Evolutionary conservation across 2,888 invertebrate genomes (phyloP), one percentile per base, ranked within the genome.

Genomic region (Abrostola tripartita): DNA sequence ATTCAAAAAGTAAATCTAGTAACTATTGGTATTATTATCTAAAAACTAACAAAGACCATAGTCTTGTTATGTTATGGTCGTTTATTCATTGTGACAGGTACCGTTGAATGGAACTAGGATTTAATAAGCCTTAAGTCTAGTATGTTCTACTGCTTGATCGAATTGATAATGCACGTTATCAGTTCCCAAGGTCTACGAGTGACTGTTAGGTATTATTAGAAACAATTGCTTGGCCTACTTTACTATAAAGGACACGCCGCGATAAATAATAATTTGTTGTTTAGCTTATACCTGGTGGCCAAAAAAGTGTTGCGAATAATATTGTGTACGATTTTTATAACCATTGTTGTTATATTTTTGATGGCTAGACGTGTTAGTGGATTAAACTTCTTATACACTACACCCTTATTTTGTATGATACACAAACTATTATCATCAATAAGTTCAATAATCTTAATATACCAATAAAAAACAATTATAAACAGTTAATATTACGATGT

Each of bases 191-290:
- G 81, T 74, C 61, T 44, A 10, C 24, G 0, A 37, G 72, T 55
- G 56, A 78, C 61, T 68, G 81, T 60, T 61, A 72, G 65, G 56
- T 57, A 75, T 78, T 74, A 76, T 75, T 78, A 78, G 65, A 70
- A 66, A 76, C 67, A 74, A 81, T 78, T 71, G 71, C 76, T 69
- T 72, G 78, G 40, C 78, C 82, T 64, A 79, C 71, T 74, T 83
- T 8, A 36, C 42, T 37, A 47, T 71, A 76, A 78, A 78, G 80
- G 80, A 74, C 74, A 77, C 55, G 49, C 37, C n/a, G 56, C 37
- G 54, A 61, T 61, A 58, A 56, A 61, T 76, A 66, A 70, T 71
- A 76, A 73, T 61, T 51, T n/a, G 47, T 50, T 62, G 11, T n/a
- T 37, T 5, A 37, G 37, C 37, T 63, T 49, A 62, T 36, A 52